A percentile compares a stretch with the other conserved stretches of the same genome.
Conservation (phyloP, 2,888 invertebrate species). For the Drosophila fungiperda region DNA sequence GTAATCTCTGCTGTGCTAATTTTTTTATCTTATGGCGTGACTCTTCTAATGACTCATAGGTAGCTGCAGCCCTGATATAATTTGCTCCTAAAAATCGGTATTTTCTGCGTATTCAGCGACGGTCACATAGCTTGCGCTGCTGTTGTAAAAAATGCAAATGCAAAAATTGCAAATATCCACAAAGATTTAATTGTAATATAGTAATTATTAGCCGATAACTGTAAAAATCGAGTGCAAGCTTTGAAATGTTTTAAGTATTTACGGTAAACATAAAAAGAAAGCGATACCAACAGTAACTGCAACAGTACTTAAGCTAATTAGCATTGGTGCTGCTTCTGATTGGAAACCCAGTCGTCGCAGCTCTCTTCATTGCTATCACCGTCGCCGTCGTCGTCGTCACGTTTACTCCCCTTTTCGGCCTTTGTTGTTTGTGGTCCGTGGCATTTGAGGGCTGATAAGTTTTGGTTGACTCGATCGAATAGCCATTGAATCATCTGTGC, state of each 20-base stretch:
- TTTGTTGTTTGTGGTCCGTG: conserved; percentile 60
- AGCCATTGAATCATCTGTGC: conserved; percentile 20
- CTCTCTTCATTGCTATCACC: conserved; percentile 24
- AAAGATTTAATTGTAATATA: conserved; percentile 45
- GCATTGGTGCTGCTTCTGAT: conserved; percentile 52
- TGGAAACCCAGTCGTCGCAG: conserved; percentile 35
- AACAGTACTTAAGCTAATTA: conserved; percentile 50
- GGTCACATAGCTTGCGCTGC: conserved; percentile 56
- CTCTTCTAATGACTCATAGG: background rate
- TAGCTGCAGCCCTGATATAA: conserved; percentile 31
- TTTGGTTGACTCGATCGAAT: conserved; percentile 40
- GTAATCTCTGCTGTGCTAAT: background rate
- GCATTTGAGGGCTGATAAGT: conserved; percentile 55
- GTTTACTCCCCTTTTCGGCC: conserved; percentile 73
- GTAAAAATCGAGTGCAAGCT: conserved; percentile 30
- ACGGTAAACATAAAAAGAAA: conserved; percentile 49
- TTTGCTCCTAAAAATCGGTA: background rate
- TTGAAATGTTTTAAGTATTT: conserved; percentile 61
- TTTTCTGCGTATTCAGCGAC: background rate
- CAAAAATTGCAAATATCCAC: conserved; percentile 66
- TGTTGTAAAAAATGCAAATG: conserved; percentile 66
- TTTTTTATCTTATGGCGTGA: background rate
- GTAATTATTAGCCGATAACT: conserved; percentile 30
- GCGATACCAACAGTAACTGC: background rate
- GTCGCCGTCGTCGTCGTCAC: conserved; percentile 61